Base-by-base conservation (phyloP, 2,888 invertebrate genomes). In the Heliconius hortense region DNA sequence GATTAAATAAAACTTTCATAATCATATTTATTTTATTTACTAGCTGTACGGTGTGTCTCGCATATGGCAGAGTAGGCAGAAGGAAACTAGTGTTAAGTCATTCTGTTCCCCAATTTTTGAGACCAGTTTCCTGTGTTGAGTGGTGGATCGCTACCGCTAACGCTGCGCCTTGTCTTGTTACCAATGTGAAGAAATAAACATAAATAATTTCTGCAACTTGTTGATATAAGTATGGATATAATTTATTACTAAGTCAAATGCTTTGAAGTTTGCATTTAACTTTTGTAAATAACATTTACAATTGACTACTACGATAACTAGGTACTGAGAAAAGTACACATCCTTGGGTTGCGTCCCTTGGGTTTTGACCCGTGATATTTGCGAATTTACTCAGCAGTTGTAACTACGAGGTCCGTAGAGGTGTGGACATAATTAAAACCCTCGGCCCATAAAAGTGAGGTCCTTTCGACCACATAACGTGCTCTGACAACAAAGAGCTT, bases 371-470 rank as follows among this genome's bases (percentile, higher is more conserved):
- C n/a, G 48, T 74, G 21, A 26, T 62, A 62, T 74, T 56, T 64
- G 66, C 18, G 43, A 67, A 66, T 71, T 71, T 60, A 43, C 71
- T 64, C 31, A 71, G 43, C 21, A 59, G 35, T 64, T 43, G 43
- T 66, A 53, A 72, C 67, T 70, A 75, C 35, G 71, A 68, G 48
- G 67, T 62, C 26, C 56, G 60, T 21, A 48, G 0, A 48, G 48
- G 48, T 31, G 77, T 75, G 72, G 75, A 75, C 69, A 71, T 78
- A 59, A 77, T 73, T 76, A 72, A 77, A 78, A 69, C 39, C 66
- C 68, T 73, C 59, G 26, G 48, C 64, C 39, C 72, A 75, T 73
- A 76, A 72, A 72, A 74, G 73, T 75, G 26, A 62, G 35, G 62
- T 60, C 48, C 28, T 72, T 31, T 60, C 31, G 59, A 68, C 71